Base-by-base conservation (phyloP, 2,888 invertebrate genomes). In the Litoditis marina region DNA sequence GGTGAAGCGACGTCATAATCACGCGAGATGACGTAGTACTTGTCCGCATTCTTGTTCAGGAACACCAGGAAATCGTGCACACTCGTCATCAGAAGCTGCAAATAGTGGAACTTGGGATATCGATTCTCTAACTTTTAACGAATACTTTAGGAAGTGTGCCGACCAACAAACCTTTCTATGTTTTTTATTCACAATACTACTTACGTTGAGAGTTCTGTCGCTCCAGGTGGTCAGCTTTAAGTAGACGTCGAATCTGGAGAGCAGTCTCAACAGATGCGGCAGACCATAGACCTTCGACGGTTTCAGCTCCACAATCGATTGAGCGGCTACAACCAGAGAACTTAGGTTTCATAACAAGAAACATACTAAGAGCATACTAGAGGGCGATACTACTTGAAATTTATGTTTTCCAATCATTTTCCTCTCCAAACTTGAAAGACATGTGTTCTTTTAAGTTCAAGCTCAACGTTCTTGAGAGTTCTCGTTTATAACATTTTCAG, bases 221-320 rank as follows among this genome's bases (percentile, higher is more conserved):
- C 61, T 59, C 61, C 64, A 67, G 2, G 36, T 7, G n/a, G 63
- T 39, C 11, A 60, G 28, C 22, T 65, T 61, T 8, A 69, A 27
- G 8, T 63, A 16, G 5, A 36, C n/a, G 16, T 61, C 59, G 13
- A 72, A 34, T 7, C 60, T 34, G 1, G 65, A 27, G 8, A 73
- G 3, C 28, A 73, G 53, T n/a, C 72, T 54, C 11, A 73, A 39
- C 6, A 73, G 49, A 47, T 73, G 72, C 1, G 65, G 36, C 11
- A 70, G 19, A 8, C 72, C 72, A 44, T 73, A 73, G 44, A 60
- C 11, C 5, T 49, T 16, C 0, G 65, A 61, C 2, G 67, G 31
- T 2, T 52, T 39, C 56, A 69, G 65, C 30, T 52, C 7, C 5
- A 5, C 19, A 7, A 7, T 16, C 6, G 13, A 16, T 19, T n/a